Conservation (phyloP, 2,113 vertebrate genomes). For the Neogobius melanostomus region DNA sequence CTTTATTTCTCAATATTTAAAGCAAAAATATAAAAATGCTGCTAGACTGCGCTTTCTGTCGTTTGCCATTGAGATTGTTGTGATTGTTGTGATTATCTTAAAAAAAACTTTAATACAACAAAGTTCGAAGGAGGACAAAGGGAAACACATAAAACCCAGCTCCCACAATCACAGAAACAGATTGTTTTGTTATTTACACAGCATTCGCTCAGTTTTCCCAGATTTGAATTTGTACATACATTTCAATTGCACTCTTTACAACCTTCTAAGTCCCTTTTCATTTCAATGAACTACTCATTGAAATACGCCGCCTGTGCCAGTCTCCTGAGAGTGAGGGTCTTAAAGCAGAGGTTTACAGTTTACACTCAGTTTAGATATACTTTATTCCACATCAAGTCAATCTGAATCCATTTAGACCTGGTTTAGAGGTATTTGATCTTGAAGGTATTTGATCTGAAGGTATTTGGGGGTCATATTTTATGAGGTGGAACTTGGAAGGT, state of each 20-base stretch:
- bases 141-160: conserved; percentile 66
- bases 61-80: conserved; percentile 49
- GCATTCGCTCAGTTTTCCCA: conserved; percentile 57
- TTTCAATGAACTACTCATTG: conserved; percentile 44
- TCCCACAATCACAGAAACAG: conserved; percentile 43
- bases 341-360: conserved; percentile 8
- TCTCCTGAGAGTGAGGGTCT: conserved; percentile 28
- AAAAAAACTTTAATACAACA: conserved; percentile 56
- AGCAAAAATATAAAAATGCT: conserved; percentile 73
- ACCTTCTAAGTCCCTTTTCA: conserved; percentile 72
- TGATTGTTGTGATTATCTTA: conserved; percentile 36
- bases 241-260: conserved; percentile 55
- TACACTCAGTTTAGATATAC: no score
- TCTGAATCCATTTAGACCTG: no score
- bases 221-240: conserved; percentile 64
- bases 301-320: conserved; percentile 43
- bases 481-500: no score
- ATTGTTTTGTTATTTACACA: conserved; percentile 70
- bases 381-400: no score
- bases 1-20: conserved; percentile 77
- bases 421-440: no score
- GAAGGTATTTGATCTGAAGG: no score
- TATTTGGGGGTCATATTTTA: no score
- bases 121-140: conserved; percentile 62
- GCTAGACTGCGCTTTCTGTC: conserved; percentile 57